Evolutionary conservation across 2,797 vertebrate species (phyloP).

Genomic region (Gastrophryne carolinensis): DNA sequence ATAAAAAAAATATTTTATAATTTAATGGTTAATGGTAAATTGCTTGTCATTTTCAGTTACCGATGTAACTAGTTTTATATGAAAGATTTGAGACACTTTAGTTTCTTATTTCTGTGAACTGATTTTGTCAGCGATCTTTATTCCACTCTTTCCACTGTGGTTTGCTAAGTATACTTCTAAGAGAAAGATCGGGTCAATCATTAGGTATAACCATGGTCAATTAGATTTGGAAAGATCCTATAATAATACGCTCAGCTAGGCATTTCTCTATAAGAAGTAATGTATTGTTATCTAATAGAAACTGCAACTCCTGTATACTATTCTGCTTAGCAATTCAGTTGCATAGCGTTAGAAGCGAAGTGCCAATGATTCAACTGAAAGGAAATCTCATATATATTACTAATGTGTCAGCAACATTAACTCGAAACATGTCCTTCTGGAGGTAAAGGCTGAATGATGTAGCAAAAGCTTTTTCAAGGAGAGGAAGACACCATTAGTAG

Average conservation of each 20-base stretch:
- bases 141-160: background rate
- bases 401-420: slow-evolving; percentile 49
- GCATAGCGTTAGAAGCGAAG: slow-evolving; percentile 13
- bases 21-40: no score
- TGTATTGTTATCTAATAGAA: slow-evolving; percentile 13
- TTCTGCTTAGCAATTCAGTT: slow-evolving; percentile 32
- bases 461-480: slow-evolving; percentile 39
- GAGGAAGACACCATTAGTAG: slow-evolving; percentile 28
- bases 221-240: background rate
- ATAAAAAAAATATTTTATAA: no score
- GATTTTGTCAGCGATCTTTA: background rate
- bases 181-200: background rate
- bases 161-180: background rate
- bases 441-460: slow-evolving; percentile 41
- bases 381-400: slow-evolving; percentile 46
- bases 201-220: background rate
- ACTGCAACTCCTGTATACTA: slow-evolving; percentile 13
- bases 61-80: no score
- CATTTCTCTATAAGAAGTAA: background rate
- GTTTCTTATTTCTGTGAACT: no score
- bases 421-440: slow-evolving; percentile 38
- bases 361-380: slow-evolving; percentile 42
- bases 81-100: no score
- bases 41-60: no score
- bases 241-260: background rate